These are phyloP conservation scores for Drosophila recens DNA, from an alignment of 2,888 invertebrate species.

Conservation along the genomic window DNA sequence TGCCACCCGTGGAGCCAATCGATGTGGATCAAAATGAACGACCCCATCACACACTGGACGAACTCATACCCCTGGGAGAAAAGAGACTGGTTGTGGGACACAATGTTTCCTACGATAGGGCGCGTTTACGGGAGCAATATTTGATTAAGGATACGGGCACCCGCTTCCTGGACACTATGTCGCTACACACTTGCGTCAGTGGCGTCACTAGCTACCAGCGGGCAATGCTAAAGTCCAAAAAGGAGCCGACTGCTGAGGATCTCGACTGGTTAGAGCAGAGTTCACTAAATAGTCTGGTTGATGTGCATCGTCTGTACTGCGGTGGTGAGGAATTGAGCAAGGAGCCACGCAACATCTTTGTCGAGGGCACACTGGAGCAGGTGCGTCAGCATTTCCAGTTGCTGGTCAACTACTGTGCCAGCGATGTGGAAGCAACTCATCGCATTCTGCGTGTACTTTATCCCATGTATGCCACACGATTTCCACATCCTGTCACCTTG, in stretches of 20 bases:
- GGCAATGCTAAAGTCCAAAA: slow-evolving; percentile 90
- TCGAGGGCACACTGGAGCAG: slow-evolving; percentile 92
- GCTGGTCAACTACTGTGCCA: slow-evolving; percentile 95
- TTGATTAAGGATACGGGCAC: slow-evolving; percentile 90
- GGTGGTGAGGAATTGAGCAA: slow-evolving; percentile 89
- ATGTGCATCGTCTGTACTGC: slow-evolving; percentile 95
- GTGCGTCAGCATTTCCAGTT: slow-evolving; percentile 91
- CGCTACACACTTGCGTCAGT: slow-evolving; percentile 96
- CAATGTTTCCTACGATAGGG: slow-evolving; percentile 97
- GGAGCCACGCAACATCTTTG: slow-evolving; percentile 92
- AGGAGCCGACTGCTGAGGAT: slow-evolving; percentile 87
- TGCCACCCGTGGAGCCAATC: slow-evolving; percentile 36
- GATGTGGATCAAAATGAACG: slow-evolving; percentile 45
- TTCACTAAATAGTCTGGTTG: slow-evolving; percentile 94
- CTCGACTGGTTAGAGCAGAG: slow-evolving; percentile 92
- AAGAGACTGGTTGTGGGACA: slow-evolving; percentile 93
- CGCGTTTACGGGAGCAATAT: slow-evolving; percentile 96
- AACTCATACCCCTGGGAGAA: slow-evolving; percentile 92
- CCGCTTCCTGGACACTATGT: slow-evolving; percentile 98
- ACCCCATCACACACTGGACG: slow-evolving; percentile 86
- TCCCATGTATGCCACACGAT: slow-evolving; percentile 93
- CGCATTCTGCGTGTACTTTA: slow-evolving; percentile 90
- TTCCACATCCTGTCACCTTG: slow-evolving; percentile 97
- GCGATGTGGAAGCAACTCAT: slow-evolving; percentile 94
- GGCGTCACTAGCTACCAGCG: slow-evolving; percentile 98